Evolutionary conservation across 2,888 invertebrate species (phyloP).

Genomic region (Apodemia mormo): DNA sequence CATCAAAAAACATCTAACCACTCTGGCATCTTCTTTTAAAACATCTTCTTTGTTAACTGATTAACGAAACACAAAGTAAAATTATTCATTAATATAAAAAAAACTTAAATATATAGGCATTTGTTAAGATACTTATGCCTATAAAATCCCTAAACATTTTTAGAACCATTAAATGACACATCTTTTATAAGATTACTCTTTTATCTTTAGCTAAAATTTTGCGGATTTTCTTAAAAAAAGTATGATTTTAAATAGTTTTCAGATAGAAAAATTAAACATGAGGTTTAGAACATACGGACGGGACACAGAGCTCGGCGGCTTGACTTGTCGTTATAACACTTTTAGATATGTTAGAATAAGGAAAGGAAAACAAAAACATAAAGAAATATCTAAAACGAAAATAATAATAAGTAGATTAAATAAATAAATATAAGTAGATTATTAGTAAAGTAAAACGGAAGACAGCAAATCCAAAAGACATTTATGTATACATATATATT

Average conservation of each 20-base stretch:
- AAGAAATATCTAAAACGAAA: background rate
- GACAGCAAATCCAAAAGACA: background rate
- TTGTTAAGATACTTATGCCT: too few relatives aligned
- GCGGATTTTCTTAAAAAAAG: too few relatives aligned
- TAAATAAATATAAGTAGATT: slow-evolving; percentile 5
- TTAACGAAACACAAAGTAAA: too few relatives aligned
- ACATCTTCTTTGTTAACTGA: too few relatives aligned
- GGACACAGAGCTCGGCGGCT: background rate
- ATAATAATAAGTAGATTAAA: slow-evolving; percentile 10
- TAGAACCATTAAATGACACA: too few relatives aligned
- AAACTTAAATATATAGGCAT: too few relatives aligned
- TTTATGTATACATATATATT: background rate
- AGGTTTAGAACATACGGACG: background rate
- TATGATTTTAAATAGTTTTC: background rate
- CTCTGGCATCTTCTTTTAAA: too few relatives aligned
- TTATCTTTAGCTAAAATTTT: too few relatives aligned
- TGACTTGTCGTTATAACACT: background rate
- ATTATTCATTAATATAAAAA: too few relatives aligned
- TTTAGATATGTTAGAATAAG: background rate
- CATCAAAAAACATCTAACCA: too few relatives aligned
- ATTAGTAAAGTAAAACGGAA: background rate
- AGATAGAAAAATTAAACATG: background rate
- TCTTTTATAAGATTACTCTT: too few relatives aligned
- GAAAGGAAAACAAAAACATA: background rate
- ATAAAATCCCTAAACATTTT: too few relatives aligned